Evolutionary conservation across 2,797 vertebrate species (phyloP), one percentile per base, ranked within the genome.

Genomic region (Staurois parvus): DNA sequence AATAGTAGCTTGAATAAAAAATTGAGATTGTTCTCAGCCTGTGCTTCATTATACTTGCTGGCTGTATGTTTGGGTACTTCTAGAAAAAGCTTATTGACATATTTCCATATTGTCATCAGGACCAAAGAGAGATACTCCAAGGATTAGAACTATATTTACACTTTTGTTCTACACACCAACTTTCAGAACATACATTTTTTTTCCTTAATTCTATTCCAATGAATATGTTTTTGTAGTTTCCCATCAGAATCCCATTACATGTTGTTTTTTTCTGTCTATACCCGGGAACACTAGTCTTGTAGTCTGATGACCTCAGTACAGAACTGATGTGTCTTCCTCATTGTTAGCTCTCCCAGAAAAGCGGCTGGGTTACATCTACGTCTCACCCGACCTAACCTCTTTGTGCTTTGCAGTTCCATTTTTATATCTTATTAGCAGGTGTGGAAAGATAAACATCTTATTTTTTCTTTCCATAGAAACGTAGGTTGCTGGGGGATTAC

Each of bases 401-500:
- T 72, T 70, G 34, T 72, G 19, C 59, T 76, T n/a, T 10, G 45
- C 74, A 77, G 67, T 80, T 48, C 45, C 42, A 68, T 62, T 80
- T 74, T 81, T 70, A 76, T 75, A 48, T 81, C 72, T 70, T 66
- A 85, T 85, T 85, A 81, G 79, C 78, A 74, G 77, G 45, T 85
- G 62, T 62, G 32, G 68, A 84, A 40, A 70, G 78, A 81, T 69
- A 81, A 81, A 85, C 73, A 85, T 85, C 48, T 15, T 45, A 19
- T 45, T 52, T 70, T 81, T 42, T 75, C 29, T 42, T 32, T 26
- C 52, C 48, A 3, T 72, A 42, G 79, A 76, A 59, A 76, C 84
- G 5, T 10, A 66, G 45, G 84, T 85, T 85, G 84, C 84, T 81
- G 76, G 21, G 84, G 72, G 78, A 81, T 85, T 76, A 85, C 84